These are phyloP conservation scores for Cisticola juncidis DNA, from an alignment of 2,113 vertebrate genomes.

Conservation along the genomic window DNA sequence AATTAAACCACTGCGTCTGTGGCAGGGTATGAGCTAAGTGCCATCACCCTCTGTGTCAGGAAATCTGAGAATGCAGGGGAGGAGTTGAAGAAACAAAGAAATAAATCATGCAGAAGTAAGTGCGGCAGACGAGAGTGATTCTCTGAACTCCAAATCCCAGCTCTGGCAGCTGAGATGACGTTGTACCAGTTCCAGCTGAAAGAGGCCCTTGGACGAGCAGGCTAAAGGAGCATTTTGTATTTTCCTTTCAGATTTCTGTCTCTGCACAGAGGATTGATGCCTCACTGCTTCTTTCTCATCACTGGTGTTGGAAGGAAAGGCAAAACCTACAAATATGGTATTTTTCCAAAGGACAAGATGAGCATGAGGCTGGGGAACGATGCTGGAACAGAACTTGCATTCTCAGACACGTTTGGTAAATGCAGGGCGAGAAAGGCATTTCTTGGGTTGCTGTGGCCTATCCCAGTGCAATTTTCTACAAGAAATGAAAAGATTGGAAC, in stretches of 20 bases:
- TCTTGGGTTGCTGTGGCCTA: neutral
- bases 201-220: neutral
- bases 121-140: accelerated
- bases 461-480: neutral
- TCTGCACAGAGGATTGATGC: neutral
- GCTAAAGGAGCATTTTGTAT: neutral
- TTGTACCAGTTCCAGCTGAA: neutral
- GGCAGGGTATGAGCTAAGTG: neutral
- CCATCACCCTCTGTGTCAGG: neutral
- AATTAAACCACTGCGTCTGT: neutral
- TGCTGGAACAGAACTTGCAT: neutral
- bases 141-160: neutral
- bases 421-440: neutral
- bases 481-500: neutral
- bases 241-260: neutral
- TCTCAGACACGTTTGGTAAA: neutral
- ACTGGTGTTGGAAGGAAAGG: neutral
- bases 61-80: neutral
- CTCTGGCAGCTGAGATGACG: neutral
- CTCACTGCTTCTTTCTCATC: neutral
- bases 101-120: constrained; percentile 11
- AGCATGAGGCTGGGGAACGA: neutral
- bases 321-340: neutral
- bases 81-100: constrained; percentile 30
- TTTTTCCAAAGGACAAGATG: neutral